Evolutionary conservation across 1,140 invertebrate genomes (phyloP).

Genomic region (Anadara kagoshimensis): DNA sequence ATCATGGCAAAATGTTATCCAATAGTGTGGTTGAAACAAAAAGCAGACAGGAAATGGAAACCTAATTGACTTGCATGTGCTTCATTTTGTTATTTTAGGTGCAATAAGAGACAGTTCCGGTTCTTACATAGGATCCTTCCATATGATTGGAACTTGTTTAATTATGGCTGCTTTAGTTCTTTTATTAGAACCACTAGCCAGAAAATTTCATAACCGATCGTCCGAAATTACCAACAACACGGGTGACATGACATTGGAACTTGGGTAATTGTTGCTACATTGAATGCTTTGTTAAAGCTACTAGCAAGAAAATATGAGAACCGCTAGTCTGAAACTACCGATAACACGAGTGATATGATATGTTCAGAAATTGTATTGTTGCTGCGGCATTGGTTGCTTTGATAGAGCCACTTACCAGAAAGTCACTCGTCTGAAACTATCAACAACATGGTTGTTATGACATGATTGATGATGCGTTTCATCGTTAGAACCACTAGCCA

Average conservation of each 20-base stretch:
- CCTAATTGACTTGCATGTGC: too few species aligned
- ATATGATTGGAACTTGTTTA: conserved; percentile 1
- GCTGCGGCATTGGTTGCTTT: neutral
- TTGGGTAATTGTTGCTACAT: neutral
- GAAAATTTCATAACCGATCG: neutral
- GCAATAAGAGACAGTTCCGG: conserved; percentile 1
- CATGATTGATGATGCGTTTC: too few species aligned
- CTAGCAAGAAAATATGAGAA: neutral
- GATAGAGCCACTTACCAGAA: conserved; percentile 5
- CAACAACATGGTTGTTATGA: too few species aligned
- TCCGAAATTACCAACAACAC: too few species aligned
- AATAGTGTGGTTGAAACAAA: too few species aligned
- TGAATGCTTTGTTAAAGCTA: conserved; percentile 1
- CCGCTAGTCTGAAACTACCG: too few species aligned
- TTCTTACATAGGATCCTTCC: conserved; percentile 1
- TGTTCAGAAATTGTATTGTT: neutral
- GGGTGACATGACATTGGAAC: neutral
- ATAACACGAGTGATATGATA: too few species aligned
- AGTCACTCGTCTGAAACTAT: neutral
- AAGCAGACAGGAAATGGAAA: too few species aligned
- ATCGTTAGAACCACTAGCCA: too few species aligned
- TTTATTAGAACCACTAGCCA: conserved; percentile 11
- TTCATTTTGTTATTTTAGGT: conserved; percentile 1
- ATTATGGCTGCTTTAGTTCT: neutral
- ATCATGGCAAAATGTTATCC: too few species aligned